These are phyloP conservation scores for Amphiura filiformis DNA, from an alignment of 35 echinoderm and acorn worm species.

Conservation along the genomic window DNA sequence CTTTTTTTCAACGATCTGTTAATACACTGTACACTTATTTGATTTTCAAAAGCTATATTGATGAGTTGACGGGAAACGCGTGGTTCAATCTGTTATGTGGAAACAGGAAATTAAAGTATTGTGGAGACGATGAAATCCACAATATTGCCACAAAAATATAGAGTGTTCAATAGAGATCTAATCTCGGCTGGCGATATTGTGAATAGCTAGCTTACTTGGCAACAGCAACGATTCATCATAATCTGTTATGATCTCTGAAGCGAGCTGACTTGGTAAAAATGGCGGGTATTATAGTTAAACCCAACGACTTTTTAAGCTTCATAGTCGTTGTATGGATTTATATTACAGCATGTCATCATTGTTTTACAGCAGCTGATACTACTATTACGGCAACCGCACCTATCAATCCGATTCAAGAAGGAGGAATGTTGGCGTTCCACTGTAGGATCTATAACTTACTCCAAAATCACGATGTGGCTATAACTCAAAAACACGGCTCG, in stretches of 20 bases:
- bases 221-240: background rate
- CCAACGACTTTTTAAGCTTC: background rate
- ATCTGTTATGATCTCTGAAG: background rate
- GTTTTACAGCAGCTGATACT: background rate
- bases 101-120: background rate
- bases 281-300: background rate
- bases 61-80: background rate
- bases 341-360: background rate
- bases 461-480: background rate
- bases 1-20: background rate
- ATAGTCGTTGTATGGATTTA: background rate
- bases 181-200: background rate
- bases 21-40: conserved; percentile 4
- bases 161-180: background rate
- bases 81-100: background rate
- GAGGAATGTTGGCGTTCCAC: background rate
- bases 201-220: background rate
- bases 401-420: background rate
- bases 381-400: background rate
- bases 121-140: background rate
- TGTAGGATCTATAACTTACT: background rate
- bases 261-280: background rate
- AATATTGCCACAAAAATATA: background rate
- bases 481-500: background rate
- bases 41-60: conserved; percentile 8